Evolutionary conservation across 2,113 vertebrate species (phyloP).

Genomic region (Antigone vipio): DNA sequence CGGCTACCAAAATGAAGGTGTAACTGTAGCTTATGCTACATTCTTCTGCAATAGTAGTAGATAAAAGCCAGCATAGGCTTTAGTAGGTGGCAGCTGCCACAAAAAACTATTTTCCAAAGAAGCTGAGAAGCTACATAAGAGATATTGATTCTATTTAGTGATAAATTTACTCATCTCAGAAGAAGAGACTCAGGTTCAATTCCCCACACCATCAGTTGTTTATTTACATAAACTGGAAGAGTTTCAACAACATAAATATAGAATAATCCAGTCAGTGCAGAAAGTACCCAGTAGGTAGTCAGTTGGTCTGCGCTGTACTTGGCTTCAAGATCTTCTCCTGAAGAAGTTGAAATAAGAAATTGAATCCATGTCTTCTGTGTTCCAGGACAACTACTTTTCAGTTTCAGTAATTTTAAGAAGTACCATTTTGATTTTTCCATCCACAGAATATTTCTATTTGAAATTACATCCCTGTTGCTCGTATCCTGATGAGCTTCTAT

Average conservation of each 20-base stretch:
- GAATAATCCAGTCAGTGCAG: not conserved
- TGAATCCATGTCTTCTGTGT: not conserved
- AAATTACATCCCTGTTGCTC: not conserved
- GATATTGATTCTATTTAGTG: not conserved
- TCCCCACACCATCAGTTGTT: not conserved
- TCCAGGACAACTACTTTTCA: not conserved
- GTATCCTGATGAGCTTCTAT: not conserved
- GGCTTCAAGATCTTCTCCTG: not conserved
- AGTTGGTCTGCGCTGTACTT: not conserved
- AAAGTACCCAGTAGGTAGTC: not conserved
- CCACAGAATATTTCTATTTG: not conserved
- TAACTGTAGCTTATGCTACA: constrained; percentile 30
- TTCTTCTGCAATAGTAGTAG: constrained; percentile 15
- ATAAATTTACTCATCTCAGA: not conserved
- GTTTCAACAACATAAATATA: not conserved
- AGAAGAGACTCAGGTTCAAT: not conserved
- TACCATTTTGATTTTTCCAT: not conserved
- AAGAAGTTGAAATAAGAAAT: not conserved
- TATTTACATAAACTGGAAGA: not conserved
- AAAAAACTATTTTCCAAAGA: not conserved
- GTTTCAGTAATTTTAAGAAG: not conserved
- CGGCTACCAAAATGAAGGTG: constrained; percentile 42
- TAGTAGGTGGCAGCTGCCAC: not conserved
- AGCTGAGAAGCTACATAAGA: not conserved
- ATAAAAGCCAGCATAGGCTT: not conserved